A percentile compares a stretch with the other conserved stretches of the same genome.
Evolutionary conservation across 2,113 vertebrate species (phyloP).

Genomic region (Furnarius figulus): DNA sequence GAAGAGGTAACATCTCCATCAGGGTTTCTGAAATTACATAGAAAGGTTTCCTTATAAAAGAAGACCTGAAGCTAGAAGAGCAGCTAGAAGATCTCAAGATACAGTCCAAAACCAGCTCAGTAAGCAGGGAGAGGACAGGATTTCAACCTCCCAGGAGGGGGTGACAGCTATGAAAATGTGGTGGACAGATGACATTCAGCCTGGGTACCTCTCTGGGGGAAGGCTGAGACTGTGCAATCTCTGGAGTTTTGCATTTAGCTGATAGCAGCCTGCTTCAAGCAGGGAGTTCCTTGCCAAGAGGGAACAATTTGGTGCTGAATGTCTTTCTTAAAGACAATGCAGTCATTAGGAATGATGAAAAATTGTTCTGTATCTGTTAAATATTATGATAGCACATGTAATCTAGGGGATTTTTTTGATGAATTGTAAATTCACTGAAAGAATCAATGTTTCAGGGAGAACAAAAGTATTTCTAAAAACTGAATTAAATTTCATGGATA

Average conservation of each 20-base stretch:
- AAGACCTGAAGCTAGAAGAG: not conserved
- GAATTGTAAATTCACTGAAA: not conserved
- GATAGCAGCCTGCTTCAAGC: not conserved
- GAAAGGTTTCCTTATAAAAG: not conserved
- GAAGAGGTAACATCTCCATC: not conserved
- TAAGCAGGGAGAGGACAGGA: not conserved
- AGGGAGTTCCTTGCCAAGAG: not conserved
- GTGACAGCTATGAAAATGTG: not conserved
- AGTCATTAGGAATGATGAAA: not conserved
- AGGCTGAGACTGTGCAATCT: not conserved
- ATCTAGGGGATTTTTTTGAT: not conserved
- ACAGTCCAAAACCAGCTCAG: not conserved
- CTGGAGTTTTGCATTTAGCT: not conserved
- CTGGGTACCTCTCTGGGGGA: not conserved
- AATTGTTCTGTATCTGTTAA: not conserved
- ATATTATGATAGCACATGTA: not conserved
- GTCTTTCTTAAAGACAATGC: not conserved
- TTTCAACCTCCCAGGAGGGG: not conserved
- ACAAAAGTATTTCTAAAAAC: not conserved
- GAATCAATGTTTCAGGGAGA: not conserved
- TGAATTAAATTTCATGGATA: not conserved
- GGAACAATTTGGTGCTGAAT: not conserved
- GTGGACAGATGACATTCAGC: accelerated
- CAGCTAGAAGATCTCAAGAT: not conserved
- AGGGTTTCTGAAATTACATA: not conserved